These are phyloP conservation scores for Chydorus sphaericus DNA, from an alignment of 2,888 invertebrate genomes.

Conservation along the genomic window DNA sequence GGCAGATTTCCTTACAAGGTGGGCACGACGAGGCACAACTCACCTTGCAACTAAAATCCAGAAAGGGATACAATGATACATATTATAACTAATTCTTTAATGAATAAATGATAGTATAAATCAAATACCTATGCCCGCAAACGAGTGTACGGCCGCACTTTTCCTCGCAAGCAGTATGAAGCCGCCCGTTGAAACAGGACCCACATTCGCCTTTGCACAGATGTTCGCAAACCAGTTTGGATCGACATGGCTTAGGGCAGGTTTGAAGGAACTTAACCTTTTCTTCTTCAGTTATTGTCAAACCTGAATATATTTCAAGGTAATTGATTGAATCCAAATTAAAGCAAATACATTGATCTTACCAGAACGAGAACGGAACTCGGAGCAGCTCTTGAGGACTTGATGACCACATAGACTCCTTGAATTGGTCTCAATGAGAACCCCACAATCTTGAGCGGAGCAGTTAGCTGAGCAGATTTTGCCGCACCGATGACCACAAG, in stretches of 20 bases:
- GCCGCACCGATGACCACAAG: constrained; percentile 38
- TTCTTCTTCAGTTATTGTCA: not conserved
- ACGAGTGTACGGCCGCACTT: constrained; percentile 41
- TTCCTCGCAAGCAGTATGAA: constrained; percentile 41
- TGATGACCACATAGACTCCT: constrained; percentile 10
- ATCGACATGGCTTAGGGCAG: constrained; percentile 35
- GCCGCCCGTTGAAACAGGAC: constrained; percentile 40
- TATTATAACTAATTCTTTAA: no score
- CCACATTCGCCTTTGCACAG: constrained; percentile 39
- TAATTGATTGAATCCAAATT: not conserved
- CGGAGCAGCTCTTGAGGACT: constrained; percentile 3
- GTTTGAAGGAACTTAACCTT: constrained; percentile 17
- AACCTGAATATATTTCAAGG: not conserved
- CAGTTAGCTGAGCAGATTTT: constrained; percentile 31
- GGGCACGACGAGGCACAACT: constrained; percentile 25
- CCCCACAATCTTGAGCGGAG: constrained; percentile 14
- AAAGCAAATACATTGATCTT: not conserved
- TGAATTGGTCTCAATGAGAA: not conserved
- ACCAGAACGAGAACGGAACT: not conserved
- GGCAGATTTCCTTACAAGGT: constrained; percentile 31
- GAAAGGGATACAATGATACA: no score
- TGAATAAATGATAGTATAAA: not conserved
- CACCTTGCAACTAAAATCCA: constrained; percentile 22
- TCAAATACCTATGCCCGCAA: constrained; percentile 39
- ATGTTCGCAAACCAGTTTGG: constrained; percentile 35